Conservation (phyloP, 1,140 invertebrate genomes). For the Drosophila rufa region DNA sequence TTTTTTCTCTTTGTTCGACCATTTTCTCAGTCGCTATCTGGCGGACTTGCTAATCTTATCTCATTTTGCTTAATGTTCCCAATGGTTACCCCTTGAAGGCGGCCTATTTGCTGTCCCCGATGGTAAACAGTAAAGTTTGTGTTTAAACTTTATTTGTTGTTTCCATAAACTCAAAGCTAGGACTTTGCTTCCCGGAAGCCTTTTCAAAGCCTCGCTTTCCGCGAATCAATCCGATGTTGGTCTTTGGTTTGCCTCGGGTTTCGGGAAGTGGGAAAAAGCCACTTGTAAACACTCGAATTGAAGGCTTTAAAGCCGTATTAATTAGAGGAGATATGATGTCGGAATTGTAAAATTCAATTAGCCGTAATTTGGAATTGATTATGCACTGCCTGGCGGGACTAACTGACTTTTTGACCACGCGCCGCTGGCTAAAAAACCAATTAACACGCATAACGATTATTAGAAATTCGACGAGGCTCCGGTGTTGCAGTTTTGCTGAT, state of each 20-base stretch:
- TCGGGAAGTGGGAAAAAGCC: slow-evolving; percentile 13
- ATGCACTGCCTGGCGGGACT: slow-evolving; percentile 33
- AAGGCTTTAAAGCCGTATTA: slow-evolving; percentile 17
- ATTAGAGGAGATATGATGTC: slow-evolving; percentile 4
- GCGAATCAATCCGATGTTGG: slow-evolving; percentile 23
- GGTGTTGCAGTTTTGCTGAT: slow-evolving; percentile 29
- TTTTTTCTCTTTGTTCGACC: neutral
- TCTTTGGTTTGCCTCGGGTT: slow-evolving; percentile 5
- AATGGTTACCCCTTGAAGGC: slow-evolving; percentile 5
- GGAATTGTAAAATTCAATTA: slow-evolving; percentile 50
- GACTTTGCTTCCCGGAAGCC: slow-evolving; percentile 19
- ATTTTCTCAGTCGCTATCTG: slow-evolving; percentile 27
- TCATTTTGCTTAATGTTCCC: slow-evolving; percentile 4
- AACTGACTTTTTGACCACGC: slow-evolving; percentile 38
- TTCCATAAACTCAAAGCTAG: neutral
- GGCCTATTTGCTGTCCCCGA: neutral
- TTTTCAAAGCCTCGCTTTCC: slow-evolving; percentile 24
- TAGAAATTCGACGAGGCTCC: slow-evolving; percentile 18
- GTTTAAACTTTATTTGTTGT: neutral
- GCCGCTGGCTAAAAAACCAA: slow-evolving; percentile 61
- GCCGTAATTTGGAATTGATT: slow-evolving; percentile 57
- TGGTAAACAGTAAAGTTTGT: neutral
- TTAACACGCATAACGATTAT: slow-evolving; percentile 61
- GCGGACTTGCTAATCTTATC: slow-evolving; percentile 18
- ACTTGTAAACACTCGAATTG: slow-evolving; percentile 16